Evolutionary conservation across 2,113 vertebrate species (phyloP), one percentile per base, ranked within the genome.

Genomic region (Erythrocercus mccallii): DNA sequence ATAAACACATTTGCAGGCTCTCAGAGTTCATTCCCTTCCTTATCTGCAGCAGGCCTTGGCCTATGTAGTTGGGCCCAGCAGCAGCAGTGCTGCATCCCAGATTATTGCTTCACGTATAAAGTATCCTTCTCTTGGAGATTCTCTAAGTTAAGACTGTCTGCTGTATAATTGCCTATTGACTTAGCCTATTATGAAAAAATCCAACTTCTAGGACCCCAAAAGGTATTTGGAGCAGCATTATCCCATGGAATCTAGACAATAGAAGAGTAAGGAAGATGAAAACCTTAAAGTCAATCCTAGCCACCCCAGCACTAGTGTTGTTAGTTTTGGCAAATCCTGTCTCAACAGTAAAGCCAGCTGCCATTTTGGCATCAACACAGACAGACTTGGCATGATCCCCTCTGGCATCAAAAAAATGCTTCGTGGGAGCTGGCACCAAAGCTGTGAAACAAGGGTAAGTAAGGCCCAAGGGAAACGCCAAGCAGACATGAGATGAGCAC

Each of bases 361-460:
- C 93, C 95, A 96, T 95, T 93, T 90, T 96, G 95, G 94, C 96
- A 94, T 90, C 50, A 42, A 54, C 76, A 91, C 90, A 92, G 90
- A 72, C 87, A 95, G 93, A 93, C 95, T 94, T 96, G 94, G 95
- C 96, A 71, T 83, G 76, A 83, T 68, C 94, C 61, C 88, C 48
- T 96, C 80, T 96, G 95, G 93, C 96, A 95, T 85, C n/a, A 94
- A 86, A 87, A 91, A 86, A 87, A 51, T 1, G 3, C 85, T 96
- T 96, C 1, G 56, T 93, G 87, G 88, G 92, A 97, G 93, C 90
- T 96, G 90, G 94, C 94, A 96, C 76, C 68, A 90, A 25, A 50
- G 30, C 93, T 96, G 92, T 92, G 94, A 96, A 92, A 86, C 56
- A 83, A 92, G 95, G 92, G 88, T 93, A 95, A 80, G 88, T 93